These are phyloP conservation scores for Onychomys leucogaster DNA, from an alignment of 2,797 vertebrate species.

Conservation along the genomic window DNA sequence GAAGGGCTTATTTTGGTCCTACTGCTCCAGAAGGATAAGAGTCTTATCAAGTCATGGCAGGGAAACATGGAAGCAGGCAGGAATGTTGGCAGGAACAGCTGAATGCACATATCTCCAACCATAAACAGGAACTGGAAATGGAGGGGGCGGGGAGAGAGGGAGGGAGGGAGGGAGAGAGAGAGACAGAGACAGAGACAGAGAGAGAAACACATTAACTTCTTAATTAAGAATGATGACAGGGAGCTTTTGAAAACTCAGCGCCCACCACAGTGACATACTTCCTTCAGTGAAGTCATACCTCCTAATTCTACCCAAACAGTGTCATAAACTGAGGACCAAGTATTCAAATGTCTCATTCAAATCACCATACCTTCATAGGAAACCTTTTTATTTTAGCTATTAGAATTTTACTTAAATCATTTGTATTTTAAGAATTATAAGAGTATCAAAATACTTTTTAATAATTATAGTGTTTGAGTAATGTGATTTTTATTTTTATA, in stretches of 20 bases:
- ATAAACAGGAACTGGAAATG: background rate
- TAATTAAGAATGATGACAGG: background rate
- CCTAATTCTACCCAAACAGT: background rate
- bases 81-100: background rate
- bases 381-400: constrained; percentile 50
- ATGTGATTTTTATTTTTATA: constrained; percentile 46
- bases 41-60: background rate
- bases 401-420: constrained; percentile 62
- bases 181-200: background rate
- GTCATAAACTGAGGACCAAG: background rate
- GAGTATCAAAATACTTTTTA: constrained; percentile 42
- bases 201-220: background rate
- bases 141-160: too few species aligned
- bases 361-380: background rate
- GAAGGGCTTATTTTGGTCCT: background rate
- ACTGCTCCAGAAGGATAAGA: background rate
- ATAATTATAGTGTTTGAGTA: constrained; percentile 16
- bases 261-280: background rate
- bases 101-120: background rate
- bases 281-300: background rate
- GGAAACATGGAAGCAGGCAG: background rate
- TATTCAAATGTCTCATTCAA: background rate
- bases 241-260: background rate
- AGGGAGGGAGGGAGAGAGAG: too few species aligned
- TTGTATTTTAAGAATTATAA: background rate